Base-by-base conservation (phyloP, 1,140 invertebrate species). In the Zaprionus gabonicus region DNA sequence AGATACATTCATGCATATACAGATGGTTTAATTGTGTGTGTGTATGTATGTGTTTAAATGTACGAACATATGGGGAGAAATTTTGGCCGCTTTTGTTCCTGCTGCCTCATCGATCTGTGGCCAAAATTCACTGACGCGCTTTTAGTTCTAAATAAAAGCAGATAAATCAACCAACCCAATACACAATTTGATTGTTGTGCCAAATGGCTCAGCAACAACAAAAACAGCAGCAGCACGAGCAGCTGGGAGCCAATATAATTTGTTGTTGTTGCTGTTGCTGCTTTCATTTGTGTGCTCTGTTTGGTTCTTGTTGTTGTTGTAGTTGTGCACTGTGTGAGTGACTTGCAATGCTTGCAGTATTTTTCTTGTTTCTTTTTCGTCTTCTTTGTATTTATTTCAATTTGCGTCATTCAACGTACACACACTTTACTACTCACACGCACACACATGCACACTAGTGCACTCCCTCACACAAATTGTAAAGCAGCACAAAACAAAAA, bases 331-430 rank as follows among this genome's bases (percentile, higher is more conserved):
- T 25, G 46, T 23, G 57, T 51, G 60, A 78, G 68, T 84, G 71
- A 74, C 76, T 78, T 78, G 76, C 76, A 57, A 75, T 64, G 71
- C 71, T 70, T 76, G 78, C 81, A 82, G 57, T 69, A 78, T 76
- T 73, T 71, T 86, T 64, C 56, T 60, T 28, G 70, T n/a, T 56
- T 71, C 34, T 60, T 51, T 58, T 82, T 68, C 41, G 60, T 69
- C 73, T 76, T 77, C 73, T 76, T 77, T 86, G 53, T 84, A 75
- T 87, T 75, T 51, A 51, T 51, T 51, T 80, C 73, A 58, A 82
- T 85, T 88, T 90, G 76, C 86, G 86, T 90, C 85, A 90, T 90
- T 85, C 65, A 71, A 70, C 60, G 51, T 51, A 58, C 28, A 46
- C 28, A 46, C 34, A 46, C 36, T 46, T 7, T 17, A 46, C 41